These are phyloP conservation scores for Aythya baeri DNA, from an alignment of 2,113 vertebrate genomes.

Conservation along the genomic window DNA sequence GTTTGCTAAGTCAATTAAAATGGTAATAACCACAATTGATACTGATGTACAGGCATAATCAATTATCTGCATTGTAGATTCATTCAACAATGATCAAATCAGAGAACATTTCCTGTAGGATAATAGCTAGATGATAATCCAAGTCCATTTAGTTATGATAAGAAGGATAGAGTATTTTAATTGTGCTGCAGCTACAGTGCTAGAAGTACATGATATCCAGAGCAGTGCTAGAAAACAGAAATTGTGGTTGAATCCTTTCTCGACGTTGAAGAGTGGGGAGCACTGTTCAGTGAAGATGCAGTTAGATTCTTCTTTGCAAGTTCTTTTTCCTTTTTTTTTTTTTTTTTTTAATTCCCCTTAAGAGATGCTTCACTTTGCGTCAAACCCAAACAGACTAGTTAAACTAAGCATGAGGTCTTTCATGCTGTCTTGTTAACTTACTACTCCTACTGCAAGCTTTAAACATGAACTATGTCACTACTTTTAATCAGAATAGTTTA, in stretches of 20 bases:
- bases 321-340: background rate
- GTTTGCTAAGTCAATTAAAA: background rate
- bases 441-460: background rate
- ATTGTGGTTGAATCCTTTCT: background rate
- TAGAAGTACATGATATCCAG: background rate
- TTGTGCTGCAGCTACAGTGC: background rate
- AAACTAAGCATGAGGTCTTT: background rate
- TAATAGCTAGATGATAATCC: background rate
- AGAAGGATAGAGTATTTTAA: background rate
- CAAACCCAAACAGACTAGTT: background rate
- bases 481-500: background rate
- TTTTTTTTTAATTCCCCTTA: background rate
- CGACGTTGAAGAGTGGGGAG: background rate
- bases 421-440: background rate
- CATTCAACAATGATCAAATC: background rate
- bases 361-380: accelerated
- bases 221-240: background rate
- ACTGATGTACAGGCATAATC: background rate
- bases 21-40: background rate
- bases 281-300: background rate
- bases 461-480: background rate
- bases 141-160: background rate
- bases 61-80: background rate
- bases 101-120: background rate
- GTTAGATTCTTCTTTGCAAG: background rate